Conservation (phyloP, 2,113 vertebrate species). For the Rattus rattus region DNA sequence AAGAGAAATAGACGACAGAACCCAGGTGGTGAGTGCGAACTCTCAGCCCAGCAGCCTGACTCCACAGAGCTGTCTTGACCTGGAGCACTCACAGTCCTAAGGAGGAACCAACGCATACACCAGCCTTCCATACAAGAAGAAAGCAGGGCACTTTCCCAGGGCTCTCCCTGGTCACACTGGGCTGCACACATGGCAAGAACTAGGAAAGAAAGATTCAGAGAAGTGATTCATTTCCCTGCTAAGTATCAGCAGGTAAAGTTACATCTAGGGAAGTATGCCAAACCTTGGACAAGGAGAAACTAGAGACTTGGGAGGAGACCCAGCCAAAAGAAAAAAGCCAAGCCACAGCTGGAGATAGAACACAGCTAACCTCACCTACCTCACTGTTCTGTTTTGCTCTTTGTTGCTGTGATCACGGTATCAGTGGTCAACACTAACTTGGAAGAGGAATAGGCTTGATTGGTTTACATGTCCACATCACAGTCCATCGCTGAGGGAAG, state of each 20-base stretch:
- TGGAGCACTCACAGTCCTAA: background rate
- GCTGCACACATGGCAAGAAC: background rate
- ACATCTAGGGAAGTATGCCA: background rate
- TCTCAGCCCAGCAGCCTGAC: background rate
- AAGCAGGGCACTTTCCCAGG: background rate
- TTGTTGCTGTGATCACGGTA: background rate
- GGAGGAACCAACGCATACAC: background rate
- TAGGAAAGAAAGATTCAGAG: slow-evolving; percentile 10
- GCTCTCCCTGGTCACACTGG: background rate
- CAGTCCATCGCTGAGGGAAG: background rate
- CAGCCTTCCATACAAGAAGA: background rate
- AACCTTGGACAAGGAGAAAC: background rate
- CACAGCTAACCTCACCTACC: background rate
- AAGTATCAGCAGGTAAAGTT: background rate
- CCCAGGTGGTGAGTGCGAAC: background rate
- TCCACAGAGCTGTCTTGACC: background rate
- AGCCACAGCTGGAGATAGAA: background rate
- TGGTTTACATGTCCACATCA: background rate
- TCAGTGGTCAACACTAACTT: background rate
- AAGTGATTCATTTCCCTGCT: background rate
- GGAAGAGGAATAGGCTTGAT: background rate
- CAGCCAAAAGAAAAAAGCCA: background rate
- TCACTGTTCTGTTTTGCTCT: background rate
- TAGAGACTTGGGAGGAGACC: background rate
- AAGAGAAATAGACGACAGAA: background rate